Evolutionary conservation across 2,113 vertebrate genomes (phyloP).

Genomic region (Pangasianodon gigas): DNA sequence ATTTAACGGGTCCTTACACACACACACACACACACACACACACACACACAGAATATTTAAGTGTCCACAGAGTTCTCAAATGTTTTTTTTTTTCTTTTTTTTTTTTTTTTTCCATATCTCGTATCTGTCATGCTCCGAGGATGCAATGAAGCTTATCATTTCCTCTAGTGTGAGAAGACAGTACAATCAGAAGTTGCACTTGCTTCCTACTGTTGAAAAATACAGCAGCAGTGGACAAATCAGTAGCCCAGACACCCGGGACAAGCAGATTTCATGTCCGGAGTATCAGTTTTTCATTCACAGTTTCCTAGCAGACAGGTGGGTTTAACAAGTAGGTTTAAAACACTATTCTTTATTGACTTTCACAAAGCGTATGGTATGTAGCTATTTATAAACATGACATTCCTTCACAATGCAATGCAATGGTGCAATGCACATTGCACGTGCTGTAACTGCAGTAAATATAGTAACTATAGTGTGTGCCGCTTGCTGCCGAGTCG

Average conservation of each 20-base stretch:
- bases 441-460: neutral
- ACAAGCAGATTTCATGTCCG: neutral
- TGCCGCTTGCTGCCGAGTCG: neutral
- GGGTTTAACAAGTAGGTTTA: neutral
- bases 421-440: neutral
- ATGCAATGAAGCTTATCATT: conserved; percentile 23
- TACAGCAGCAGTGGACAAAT: neutral
- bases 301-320: neutral
- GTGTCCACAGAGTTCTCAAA: neutral
- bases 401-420: neutral
- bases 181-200: conserved; percentile 18
- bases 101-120: conserved; percentile 30
- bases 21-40: conserved; percentile 19
- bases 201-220: conserved; percentile 35
- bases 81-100: neutral
- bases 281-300: neutral
- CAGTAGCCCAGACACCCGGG: neutral
- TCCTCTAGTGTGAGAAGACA: conserved; percentile 40
- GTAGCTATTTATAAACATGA: neutral
- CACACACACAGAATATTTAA: neutral
- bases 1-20: neutral
- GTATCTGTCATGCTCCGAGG: conserved; percentile 40
- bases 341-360: neutral
- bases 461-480: neutral
- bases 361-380: neutral